Evolutionary conservation across 2,888 invertebrate species (phyloP).

Genomic region (Hirtodrosophila cameraria): DNA sequence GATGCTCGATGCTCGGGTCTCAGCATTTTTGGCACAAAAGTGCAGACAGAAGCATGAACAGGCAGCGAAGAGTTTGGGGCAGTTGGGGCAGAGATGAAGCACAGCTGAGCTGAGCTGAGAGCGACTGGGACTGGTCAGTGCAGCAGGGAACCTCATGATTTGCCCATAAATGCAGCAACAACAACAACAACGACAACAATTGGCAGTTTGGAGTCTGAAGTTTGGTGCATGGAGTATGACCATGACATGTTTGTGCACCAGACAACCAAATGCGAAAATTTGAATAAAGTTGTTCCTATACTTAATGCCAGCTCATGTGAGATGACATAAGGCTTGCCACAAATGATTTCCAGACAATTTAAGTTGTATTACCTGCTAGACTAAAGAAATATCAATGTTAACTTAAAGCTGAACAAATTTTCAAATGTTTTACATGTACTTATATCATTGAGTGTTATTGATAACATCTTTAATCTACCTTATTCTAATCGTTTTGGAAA

Average conservation of each 20-base stretch:
- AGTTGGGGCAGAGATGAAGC: not conserved
- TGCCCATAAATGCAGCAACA: constrained; percentile 76
- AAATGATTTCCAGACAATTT: constrained; percentile 1
- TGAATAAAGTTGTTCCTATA: constrained; percentile 40
- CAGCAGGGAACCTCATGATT: constrained; percentile 82
- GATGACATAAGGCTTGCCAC: constrained; percentile 1
- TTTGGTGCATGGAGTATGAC: constrained; percentile 11
- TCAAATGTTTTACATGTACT: too few relatives aligned
- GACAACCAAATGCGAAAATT: constrained; percentile 43
- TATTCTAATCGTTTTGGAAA: too few relatives aligned
- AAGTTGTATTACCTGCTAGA: too few relatives aligned
- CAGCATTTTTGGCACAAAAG: constrained; percentile 47
- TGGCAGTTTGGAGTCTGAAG: too few relatives aligned
- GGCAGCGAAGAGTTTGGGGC: not conserved
- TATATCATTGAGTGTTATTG: too few relatives aligned
- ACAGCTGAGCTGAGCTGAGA: constrained; percentile 10
- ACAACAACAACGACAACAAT: constrained; percentile 55
- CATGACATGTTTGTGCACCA: constrained; percentile 59
- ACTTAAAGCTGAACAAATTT: too few relatives aligned
- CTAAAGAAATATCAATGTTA: too few relatives aligned
- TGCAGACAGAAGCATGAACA: constrained; percentile 40
- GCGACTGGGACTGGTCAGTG: constrained; percentile 52
- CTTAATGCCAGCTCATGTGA: not conserved
- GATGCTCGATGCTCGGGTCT: too few relatives aligned
- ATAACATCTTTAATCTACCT: too few relatives aligned